These are phyloP conservation scores for Perca flavescens DNA, from an alignment of 2,113 vertebrate species.

Conservation along the genomic window DNA sequence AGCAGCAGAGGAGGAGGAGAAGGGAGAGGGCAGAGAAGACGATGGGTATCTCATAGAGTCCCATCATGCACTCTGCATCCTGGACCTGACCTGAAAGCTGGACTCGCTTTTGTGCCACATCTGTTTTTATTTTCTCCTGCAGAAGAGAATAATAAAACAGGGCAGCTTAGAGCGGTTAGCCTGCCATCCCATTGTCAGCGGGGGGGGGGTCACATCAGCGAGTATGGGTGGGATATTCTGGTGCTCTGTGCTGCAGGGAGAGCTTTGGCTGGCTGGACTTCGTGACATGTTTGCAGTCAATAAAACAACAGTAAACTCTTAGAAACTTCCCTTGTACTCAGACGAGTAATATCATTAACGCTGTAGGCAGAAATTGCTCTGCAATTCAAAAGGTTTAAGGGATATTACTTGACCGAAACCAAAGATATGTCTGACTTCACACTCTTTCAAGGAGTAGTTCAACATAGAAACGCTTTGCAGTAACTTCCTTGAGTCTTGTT, in stretches of 20 bases:
- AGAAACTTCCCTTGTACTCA: constrained; percentile 6
- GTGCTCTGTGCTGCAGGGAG: constrained; percentile 44
- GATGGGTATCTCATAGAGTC: constrained; percentile 16
- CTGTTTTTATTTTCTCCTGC: constrained; percentile 66
- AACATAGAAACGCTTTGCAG: background rate
- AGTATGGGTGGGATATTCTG: constrained; percentile 45
- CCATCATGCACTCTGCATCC: constrained; percentile 34
- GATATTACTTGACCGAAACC: constrained; percentile 17
- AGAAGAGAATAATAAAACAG: constrained; percentile 58
- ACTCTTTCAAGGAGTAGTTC: constrained; percentile 15
- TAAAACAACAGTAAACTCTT: constrained; percentile 44
- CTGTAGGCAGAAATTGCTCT: background rate
- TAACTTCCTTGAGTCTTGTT: background rate
- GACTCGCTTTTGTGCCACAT: constrained; percentile 53
- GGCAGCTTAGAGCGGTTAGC: constrained; percentile 50
- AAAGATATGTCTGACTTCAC: constrained; percentile 16
- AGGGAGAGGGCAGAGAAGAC: constrained; percentile 1
- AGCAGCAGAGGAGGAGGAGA: background rate
- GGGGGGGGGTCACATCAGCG: constrained; percentile 43
- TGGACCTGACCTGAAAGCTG: constrained; percentile 48
- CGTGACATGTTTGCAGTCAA: constrained; percentile 53
- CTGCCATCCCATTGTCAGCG: constrained; percentile 51
- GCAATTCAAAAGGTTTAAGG: constrained; percentile 5
- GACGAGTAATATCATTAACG: constrained; percentile 9
- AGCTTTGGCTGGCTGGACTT: constrained; percentile 43